Evolutionary conservation across 2,888 invertebrate species (phyloP), one percentile per base, ranked within the genome.

Genomic region (Escarpia spicata): DNA sequence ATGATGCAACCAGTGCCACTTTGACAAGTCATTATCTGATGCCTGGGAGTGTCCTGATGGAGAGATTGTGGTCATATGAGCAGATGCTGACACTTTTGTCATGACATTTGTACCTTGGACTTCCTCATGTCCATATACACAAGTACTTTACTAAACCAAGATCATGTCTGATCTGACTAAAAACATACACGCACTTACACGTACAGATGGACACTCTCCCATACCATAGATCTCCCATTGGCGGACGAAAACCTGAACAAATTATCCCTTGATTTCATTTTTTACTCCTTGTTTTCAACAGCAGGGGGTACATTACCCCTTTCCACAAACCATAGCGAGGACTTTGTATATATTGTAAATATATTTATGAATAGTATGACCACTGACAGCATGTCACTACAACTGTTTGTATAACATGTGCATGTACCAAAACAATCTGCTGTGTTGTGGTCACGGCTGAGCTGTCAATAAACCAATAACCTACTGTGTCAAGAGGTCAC

Each of bases 11-110:
- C 75, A 75, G 75, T 0, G 6, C 75, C 75, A 75, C 3, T 4
- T 75, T 75, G 75, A 75, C 75, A 75, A 75, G 75, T 75, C 75
- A 75, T 75, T 75, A 75, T 75, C 75, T n/a, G 75, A 75, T 52
- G 52, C 52, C 75, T 26, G 15, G 26, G n/a, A 75, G 75, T 75
- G 75, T 75, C 52, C 52, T 52, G 15, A 6, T 52, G 52, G 52
- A 15, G 52, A 52, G 52, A 52, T 52, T 52, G 52, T 9, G 10
- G 75, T 37, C 37, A 37, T 37, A 37, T 37, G 75, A 75, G 26
- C 75, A 75, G 26, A 75, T 75, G 75, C 75, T 75, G 75, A 75
- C 75, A 75, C 75, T 75, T 75, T 75, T 75, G 75, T 75, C 75
- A 26, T 0, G 26, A 75, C 75, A 75, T n/a, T 75, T 19, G 75